Conservation (phyloP, 2,888 invertebrate genomes). For the Drosophila paramelanica region DNA sequence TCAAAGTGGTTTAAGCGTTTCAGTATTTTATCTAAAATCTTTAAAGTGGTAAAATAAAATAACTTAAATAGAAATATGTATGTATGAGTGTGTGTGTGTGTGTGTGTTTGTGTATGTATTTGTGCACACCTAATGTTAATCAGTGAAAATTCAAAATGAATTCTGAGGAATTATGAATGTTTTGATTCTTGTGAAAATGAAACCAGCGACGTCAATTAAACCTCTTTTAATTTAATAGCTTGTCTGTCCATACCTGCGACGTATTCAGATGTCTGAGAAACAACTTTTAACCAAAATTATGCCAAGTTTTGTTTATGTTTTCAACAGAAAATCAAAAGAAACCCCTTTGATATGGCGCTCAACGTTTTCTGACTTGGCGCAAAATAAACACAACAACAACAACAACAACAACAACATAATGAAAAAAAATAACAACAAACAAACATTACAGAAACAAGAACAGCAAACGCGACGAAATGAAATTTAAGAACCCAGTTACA, state of each 20-base stretch:
- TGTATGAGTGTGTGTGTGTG: too few relatives aligned
- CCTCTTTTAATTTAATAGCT: slow-evolving; percentile 1
- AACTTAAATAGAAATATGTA: too few relatives aligned
- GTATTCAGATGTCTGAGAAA: background rate
- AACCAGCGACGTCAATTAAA: slow-evolving; percentile 3
- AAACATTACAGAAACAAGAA: background rate
- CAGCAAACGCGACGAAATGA: slow-evolving; percentile 38
- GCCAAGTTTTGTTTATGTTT: slow-evolving; percentile 44
- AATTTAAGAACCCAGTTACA: slow-evolving; percentile 37
- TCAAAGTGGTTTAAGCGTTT: background rate
- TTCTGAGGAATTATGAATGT: background rate
- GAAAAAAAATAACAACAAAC: background rate
- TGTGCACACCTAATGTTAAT: too few relatives aligned
- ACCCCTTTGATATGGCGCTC: slow-evolving; percentile 48
- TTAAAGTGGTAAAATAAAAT: too few relatives aligned
- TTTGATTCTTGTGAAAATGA: background rate
- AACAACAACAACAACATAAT: slow-evolving; percentile 1
- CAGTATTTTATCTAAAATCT: background rate
- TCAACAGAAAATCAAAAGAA: slow-evolving; percentile 22
- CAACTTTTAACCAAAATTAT: slow-evolving; percentile 17
- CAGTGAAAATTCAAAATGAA: background rate
- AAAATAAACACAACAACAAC: slow-evolving; percentile 40
- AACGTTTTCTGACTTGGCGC: slow-evolving; percentile 40
- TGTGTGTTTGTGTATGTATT: too few relatives aligned
- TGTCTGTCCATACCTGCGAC: slow-evolving; percentile 6